Base-by-base conservation (phyloP, 2,888 invertebrate genomes). In the Blomia tropicalis region DNA sequence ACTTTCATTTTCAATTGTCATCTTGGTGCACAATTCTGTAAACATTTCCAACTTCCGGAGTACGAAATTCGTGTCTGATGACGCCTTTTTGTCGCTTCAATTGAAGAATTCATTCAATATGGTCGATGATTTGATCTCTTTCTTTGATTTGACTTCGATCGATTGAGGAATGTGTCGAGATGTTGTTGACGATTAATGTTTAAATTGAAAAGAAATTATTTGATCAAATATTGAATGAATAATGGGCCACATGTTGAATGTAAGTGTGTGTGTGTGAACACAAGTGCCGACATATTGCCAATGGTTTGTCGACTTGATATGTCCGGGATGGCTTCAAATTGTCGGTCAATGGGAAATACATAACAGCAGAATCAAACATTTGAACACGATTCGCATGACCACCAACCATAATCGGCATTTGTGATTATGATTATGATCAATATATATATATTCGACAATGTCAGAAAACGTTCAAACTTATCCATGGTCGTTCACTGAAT, bases 341-440 rank as follows among this genome's bases (percentile, higher is more conserved):
- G 51, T 47, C 51, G 51, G 51, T 27, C 51, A 47, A n/a, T 19
- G 51, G 7, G 23, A 7, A 47, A 47, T 11, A n/a, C 22, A 47
- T 11, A 47, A 47, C 22, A 7, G 51, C 51, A 7, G 51, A 22
- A 7, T 22, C 51, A n/a, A 47, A 19, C 22, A 7, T 47, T 19
- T n/a, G 41, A 41, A 47, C 51, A 11, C 51, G 51, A 47, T n/a
- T 47, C 51, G 51, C 51, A 47, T 47, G 11, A 47, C 51, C 51
- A 47, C 51, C 51, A n/a, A 25, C 7, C 7, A 47, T 47, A 47
- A 47, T 47, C 36, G 36, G 36, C 36, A 11, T n/a, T n/a, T n/a
- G n/a, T n/a, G n/a, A n/a, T n/a, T n/a, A n/a, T 36, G 36, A 36
- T 36, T 36, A 17, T 36, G 36, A 36, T 17, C 36, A 36, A 11